Base-by-base conservation (phyloP, 2,888 invertebrate genomes). In the Drosophila meridiana region DNA sequence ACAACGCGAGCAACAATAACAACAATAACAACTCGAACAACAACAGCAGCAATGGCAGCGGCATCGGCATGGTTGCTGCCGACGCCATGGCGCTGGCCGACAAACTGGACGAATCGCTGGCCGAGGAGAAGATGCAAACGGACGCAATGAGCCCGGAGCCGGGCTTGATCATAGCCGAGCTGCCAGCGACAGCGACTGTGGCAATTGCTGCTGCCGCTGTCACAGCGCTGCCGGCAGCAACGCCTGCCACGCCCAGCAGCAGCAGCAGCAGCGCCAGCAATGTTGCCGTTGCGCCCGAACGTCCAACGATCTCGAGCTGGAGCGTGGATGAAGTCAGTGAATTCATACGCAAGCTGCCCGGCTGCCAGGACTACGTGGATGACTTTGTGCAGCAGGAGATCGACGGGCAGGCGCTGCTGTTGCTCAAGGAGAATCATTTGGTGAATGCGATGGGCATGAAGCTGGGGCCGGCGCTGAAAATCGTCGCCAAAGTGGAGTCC, bases 381-480 rank as follows among this genome's bases (percentile, higher is more conserved):
- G 98, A 98, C 92, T 99, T 99, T 94, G 95, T 96, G 13, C 96
- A 97, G 89, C 98, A 99, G 93, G 99, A 99, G 93, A 98, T 99
- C 83, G 99, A 99, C 90, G 99, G 99, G 0, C 98, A 98, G 91
- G 99, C 99, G 0, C 93, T 99, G 71, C 95, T 99, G 94, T 94
- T 99, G 62, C 95, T 99, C 60, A 97, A 98, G 90, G 98, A 98
- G 80, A 98, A 98, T 90, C 99, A 99, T 93, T 94, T 99, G 38
- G 98, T 99, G 94, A 96, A 97, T 79, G 97, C 98, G 8, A 97
- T 99, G 95, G 96, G 96, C 69, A 99, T 99, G 96, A 98, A 99
- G 92, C 94, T 99, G 28, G 99, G 99, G 0, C 99, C 99, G 0
- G 99, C 99, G 1, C 94, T 99, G 62, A 99, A 99, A 94, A 98